A percentile compares a stretch with the other conserved stretches of the same genome.
These are phyloP conservation scores for Pocillopora grandis DNA, from an alignment of 92 coral and sea anemone species.

Conservation along the genomic window DNA sequence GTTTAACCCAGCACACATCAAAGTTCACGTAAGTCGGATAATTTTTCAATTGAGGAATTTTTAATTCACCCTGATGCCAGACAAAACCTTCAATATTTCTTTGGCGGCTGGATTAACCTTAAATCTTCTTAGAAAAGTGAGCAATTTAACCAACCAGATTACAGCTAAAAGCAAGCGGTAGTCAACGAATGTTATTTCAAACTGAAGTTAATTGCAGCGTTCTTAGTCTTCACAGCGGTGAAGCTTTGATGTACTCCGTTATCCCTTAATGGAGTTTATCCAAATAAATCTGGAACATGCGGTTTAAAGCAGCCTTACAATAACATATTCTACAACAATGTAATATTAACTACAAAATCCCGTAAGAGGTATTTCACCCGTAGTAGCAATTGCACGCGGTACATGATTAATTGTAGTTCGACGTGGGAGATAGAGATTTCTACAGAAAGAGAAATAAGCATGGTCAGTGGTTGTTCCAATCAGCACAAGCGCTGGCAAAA, in stretches of 20 bases:
- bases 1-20: neutral
- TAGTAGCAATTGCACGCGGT: neutral
- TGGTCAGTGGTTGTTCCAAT: neutral
- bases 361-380: neutral
- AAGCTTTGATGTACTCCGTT: slow-evolving; percentile 20
- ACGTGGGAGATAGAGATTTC: neutral
- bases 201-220: slow-evolving; percentile 24
- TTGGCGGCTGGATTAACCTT: slow-evolving; percentile 22
- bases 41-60: slow-evolving; percentile 33
- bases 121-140: slow-evolving; percentile 32
- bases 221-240: slow-evolving; percentile 20
- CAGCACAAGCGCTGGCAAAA: neutral
- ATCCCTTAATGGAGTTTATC: slow-evolving; percentile 29
- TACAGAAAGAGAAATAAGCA: neutral
- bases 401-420: neutral
- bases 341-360: slow-evolving; percentile 4
- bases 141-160: slow-evolving; percentile 34
- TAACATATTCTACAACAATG: neutral
- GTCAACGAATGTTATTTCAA: slow-evolving; percentile 22
- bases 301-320: no score
- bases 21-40: neutral
- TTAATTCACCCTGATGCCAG: slow-evolving; percentile 23
- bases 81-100: neutral
- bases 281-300: neutral
- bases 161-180: slow-evolving; percentile 5